Evolutionary conservation across 2,113 vertebrate genomes (phyloP).

Genomic region (Ariopsis seemanni): DNA sequence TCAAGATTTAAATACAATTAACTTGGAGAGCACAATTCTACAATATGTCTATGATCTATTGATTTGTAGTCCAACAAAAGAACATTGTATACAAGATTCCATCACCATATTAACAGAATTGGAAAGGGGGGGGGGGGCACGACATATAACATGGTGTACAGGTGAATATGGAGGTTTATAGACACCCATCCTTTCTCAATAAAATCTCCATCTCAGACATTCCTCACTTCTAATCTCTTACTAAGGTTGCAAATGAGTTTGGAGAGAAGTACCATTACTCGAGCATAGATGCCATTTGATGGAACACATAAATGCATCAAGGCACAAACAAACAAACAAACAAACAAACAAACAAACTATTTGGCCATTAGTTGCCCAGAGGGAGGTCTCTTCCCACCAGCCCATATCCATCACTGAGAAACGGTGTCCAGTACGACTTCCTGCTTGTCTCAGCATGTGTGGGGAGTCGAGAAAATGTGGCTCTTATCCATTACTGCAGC

Average conservation of each 20-base stretch:
- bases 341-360: constrained; percentile 56
- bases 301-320: constrained; percentile 55
- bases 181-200: background rate
- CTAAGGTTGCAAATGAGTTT: constrained; percentile 52
- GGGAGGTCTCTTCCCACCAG: constrained; percentile 53
- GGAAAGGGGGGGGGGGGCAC: background rate
- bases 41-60: too few species aligned
- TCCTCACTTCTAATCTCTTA: constrained; percentile 9
- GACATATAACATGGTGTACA: too few species aligned
- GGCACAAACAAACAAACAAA: constrained; percentile 55
- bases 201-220: background rate
- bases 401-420: constrained; percentile 53
- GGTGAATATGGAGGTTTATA: background rate
- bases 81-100: too few species aligned
- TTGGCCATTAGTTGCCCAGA: constrained; percentile 54
- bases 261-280: constrained; percentile 44
- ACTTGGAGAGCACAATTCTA: too few species aligned
- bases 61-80: too few species aligned
- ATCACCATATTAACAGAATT: too few species aligned
- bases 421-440: constrained; percentile 42
- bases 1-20: too few species aligned
- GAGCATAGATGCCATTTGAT: constrained; percentile 51
- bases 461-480: constrained; percentile 38
- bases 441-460: constrained; percentile 37
- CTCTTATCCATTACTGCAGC: constrained; percentile 45